Evolutionary conservation across 2,797 vertebrate genomes (phyloP).

Genomic region (Distichodus sexfasciatus): DNA sequence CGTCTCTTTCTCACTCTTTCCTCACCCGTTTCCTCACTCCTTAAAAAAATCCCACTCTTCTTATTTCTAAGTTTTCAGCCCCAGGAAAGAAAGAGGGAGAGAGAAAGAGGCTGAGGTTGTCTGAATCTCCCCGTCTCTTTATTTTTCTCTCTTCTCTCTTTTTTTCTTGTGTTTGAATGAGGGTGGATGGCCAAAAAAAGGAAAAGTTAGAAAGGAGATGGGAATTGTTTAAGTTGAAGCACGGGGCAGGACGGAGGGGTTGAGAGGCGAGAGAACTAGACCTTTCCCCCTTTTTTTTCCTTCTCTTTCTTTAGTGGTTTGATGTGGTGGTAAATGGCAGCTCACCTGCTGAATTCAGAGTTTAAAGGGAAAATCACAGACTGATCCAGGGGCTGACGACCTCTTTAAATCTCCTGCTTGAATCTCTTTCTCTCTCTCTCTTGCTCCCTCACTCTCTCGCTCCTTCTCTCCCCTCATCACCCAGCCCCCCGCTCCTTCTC

Average conservation of each 20-base stretch:
- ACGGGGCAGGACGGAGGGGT: slow-evolving; percentile 4
- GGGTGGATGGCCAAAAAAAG: not conserved
- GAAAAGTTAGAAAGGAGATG: not conserved
- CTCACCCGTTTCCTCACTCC: too few species aligned
- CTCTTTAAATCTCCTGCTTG: slow-evolving; percentile 24
- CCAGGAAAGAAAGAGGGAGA: too few species aligned
- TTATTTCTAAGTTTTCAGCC: too few species aligned
- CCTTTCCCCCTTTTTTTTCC: not conserved
- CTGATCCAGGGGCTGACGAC: slow-evolving; percentile 15
- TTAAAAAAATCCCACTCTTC: too few species aligned
- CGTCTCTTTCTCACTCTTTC: too few species aligned
- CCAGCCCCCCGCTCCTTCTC: too few species aligned
- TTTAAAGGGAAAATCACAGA: slow-evolving; percentile 5
- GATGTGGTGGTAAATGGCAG: slow-evolving; percentile 32
- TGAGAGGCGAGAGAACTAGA: slow-evolving; percentile 11
- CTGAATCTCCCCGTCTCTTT: too few species aligned
- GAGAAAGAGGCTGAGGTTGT: too few species aligned
- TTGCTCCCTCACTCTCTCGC: not conserved
- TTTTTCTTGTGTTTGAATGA: not conserved
- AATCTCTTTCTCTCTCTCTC: slow-evolving; percentile 12
- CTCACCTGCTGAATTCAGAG: slow-evolving; percentile 10
- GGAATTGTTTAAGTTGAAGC: not conserved
- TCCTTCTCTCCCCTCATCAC: not conserved
- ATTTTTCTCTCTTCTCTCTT: too few species aligned
- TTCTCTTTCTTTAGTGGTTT: slow-evolving; percentile 20